These are phyloP conservation scores for Neodiprion fabricii DNA, from an alignment of 1,140 invertebrate genomes.

Conservation along the genomic window DNA sequence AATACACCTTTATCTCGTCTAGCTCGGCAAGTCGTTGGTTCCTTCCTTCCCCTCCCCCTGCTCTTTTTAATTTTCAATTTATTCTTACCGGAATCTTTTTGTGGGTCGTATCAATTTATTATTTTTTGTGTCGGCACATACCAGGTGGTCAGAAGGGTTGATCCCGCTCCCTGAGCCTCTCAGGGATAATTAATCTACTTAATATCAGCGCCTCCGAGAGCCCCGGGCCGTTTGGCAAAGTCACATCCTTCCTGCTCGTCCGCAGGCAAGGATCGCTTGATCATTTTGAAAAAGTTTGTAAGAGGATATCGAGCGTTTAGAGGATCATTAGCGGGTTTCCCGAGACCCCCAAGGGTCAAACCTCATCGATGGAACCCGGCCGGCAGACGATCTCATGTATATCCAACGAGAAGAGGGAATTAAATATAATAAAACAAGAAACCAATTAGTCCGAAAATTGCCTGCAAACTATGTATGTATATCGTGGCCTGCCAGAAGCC, in stretches of 20 bases:
- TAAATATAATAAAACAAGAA: not conserved
- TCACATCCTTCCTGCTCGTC: not conserved
- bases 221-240: not conserved
- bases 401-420: not conserved
- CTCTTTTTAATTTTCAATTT: no score
- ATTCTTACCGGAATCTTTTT: not conserved
- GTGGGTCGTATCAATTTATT: not conserved
- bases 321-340: not conserved
- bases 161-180: not conserved
- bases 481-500: no score
- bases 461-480: not conserved
- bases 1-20: not conserved
- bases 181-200: not conserved
- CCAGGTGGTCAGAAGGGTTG: conserved; percentile 6
- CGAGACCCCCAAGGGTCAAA: not conserved
- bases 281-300: not conserved
- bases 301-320: not conserved
- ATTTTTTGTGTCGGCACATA: not conserved
- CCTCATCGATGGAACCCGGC: not conserved
- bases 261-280: not conserved
- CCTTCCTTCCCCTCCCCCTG: no score
- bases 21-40: no score
- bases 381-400: not conserved
- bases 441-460: not conserved
- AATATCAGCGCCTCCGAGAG: not conserved